Conservation (phyloP, 2,888 invertebrate species). For the Coleophora deauratella region DNA sequence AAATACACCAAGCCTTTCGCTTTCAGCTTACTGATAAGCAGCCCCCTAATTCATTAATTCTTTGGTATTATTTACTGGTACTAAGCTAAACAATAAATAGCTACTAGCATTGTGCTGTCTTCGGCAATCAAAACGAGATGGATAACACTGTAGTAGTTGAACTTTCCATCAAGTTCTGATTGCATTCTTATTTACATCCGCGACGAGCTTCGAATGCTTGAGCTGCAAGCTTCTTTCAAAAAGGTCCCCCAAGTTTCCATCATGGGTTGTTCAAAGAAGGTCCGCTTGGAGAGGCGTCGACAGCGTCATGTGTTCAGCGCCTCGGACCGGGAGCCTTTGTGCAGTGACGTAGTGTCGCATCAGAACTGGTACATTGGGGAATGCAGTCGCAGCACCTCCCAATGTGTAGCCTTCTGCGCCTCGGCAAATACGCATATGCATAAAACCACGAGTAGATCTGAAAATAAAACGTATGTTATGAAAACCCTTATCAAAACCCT, state of each 20-base stretch:
- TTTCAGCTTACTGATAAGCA: constrained; percentile 29
- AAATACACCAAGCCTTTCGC: constrained; percentile 32
- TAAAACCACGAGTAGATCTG: constrained; percentile 95
- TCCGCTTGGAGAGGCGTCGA: constrained; percentile 93
- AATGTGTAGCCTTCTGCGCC: constrained; percentile 88
- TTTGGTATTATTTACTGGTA: constrained; percentile 65
- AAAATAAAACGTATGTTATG: constrained; percentile 23
- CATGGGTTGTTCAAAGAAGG: constrained; percentile 70
- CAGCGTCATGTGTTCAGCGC: constrained; percentile 97
- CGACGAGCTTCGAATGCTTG: constrained; percentile 4
- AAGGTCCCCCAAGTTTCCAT: constrained; percentile 3
- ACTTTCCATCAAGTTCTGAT: constrained; percentile 15
- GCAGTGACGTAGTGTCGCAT: constrained; percentile 92
- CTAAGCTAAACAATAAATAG: constrained; percentile 33
- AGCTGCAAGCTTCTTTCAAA: constrained; percentile 6
- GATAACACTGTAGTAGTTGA: constrained; percentile 19
- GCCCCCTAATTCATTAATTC: constrained; percentile 44
- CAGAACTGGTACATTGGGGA: constrained; percentile 94
- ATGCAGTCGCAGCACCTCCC: constrained; percentile 94
- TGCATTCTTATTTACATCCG: constrained; percentile 9
- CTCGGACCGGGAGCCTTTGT: constrained; percentile 93
- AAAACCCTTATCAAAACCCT: too few species aligned
- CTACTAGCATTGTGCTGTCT: constrained; percentile 31
- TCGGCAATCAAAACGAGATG: constrained; percentile 29
- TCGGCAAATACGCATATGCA: constrained; percentile 97